These are phyloP conservation scores for Tetragonula carbonaria DNA, from an alignment of 2,888 invertebrate genomes.

Conservation along the genomic window DNA sequence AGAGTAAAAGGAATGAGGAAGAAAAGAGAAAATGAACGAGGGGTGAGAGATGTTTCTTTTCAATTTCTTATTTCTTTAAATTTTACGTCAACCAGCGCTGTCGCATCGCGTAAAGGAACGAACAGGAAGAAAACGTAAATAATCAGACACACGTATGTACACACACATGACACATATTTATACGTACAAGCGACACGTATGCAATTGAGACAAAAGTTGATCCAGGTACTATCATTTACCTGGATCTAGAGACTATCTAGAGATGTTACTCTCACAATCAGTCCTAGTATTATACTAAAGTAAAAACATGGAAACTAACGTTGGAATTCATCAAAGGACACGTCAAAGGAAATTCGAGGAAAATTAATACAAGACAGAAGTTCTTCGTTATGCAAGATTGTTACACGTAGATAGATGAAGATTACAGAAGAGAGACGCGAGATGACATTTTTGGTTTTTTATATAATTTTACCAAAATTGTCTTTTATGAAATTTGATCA, in stretches of 20 bases:
- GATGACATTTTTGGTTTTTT: background rate
- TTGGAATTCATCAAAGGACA: background rate
- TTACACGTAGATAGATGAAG: background rate
- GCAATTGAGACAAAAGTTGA: background rate
- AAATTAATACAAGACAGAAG: background rate
- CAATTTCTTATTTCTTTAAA: slow-evolving; percentile 25
- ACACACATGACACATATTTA: background rate
- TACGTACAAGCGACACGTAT: background rate
- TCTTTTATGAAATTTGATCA: background rate
- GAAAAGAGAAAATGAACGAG: background rate
- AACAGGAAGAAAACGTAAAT: slow-evolving; percentile 5
- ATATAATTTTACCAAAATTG: background rate
- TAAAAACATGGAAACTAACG: background rate
- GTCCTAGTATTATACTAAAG: background rate
- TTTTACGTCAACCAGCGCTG: slow-evolving; percentile 20
- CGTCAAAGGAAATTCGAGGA: background rate
- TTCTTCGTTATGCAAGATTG: background rate
- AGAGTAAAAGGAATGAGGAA: background rate
- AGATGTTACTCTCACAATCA: background rate
- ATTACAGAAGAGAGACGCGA: background rate
- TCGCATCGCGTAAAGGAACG: background rate
- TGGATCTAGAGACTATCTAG: background rate
- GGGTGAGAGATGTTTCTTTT: slow-evolving; percentile 38
- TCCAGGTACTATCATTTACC: background rate
- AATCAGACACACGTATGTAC: background rate